Evolutionary conservation across 2,797 vertebrate genomes (phyloP), one percentile per base, ranked within the genome.

Genomic region (Pelochelys cantorii): DNA sequence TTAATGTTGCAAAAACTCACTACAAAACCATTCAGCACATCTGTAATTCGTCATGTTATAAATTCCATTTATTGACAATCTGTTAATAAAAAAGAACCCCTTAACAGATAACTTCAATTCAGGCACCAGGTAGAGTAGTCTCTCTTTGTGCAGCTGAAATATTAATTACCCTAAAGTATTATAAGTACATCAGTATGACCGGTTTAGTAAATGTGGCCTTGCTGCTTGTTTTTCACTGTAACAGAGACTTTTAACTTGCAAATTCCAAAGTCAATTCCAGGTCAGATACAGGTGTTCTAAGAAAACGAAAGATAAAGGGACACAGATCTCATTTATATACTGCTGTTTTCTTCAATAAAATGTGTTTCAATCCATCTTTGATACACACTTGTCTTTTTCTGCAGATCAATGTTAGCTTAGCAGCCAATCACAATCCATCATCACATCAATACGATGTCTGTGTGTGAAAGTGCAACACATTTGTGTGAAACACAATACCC

Each of bases 61-160:
- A 48, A 27, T 34, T 79, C 20, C 80, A 53, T 77, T 84, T 3
- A 0, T 22, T 37, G 60, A 79, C 82, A 29, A 48, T 90, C 83
- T 79, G 77, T 53, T 12, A 2, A 81, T 71, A 82, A 90, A 78
- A 84, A 52, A 65, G 65, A 54, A 60, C 34, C 62, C 78, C 55
- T 8, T 11, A 15, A 1, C 0, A 0, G 5, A 7, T 55, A 85
- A 53, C 88, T 85, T 90, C 31, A n/a, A 29, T 84, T 86, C 59
- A 87, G 85, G 90, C 5, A 7, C 81, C 79, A 87, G 83, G 53
- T 95, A 12, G 34, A 80, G 85, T 12, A 71, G 80, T 94, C 93
- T 94, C 85, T 84, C 83, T 27, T 59, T 85, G 75, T 96, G 90
- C 87, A 95, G 85, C 87, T 89, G 94, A 93, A 88, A 34, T 91